Evolutionary conservation across 2,797 vertebrate species (phyloP).

Genomic region (Strix occidentalis): DNA sequence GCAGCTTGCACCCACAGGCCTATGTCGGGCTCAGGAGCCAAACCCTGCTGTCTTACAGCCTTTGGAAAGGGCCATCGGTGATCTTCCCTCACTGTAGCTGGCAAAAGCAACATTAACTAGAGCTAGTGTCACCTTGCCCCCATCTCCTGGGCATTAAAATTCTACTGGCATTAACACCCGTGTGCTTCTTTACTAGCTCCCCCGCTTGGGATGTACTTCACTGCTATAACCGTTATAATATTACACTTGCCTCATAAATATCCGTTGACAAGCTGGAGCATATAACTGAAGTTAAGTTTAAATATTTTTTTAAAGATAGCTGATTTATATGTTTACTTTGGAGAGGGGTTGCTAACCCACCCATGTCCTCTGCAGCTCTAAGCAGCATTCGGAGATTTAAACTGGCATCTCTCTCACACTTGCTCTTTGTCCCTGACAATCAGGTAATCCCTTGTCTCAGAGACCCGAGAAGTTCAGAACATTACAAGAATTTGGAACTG

Average conservation of each 20-base stretch:
- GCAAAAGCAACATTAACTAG: background rate
- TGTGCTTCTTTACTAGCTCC: conserved; percentile 42
- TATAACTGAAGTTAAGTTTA: conserved; percentile 53
- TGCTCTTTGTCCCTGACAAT: background rate
- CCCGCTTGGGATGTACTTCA: conserved; percentile 64
- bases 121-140: conserved; percentile 29
- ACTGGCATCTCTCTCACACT: background rate
- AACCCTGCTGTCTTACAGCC: background rate
- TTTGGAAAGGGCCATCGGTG: background rate
- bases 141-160: conserved; percentile 62
- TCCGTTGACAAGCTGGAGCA: conserved; percentile 63
- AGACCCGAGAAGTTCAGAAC: background rate
- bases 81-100: background rate
- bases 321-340: conserved; percentile 48
- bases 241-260: conserved; percentile 69
- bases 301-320: background rate
- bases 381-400: background rate
- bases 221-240: conserved; percentile 41
- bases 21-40: background rate
- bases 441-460: background rate
- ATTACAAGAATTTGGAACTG: background rate
- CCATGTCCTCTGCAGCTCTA: background rate
- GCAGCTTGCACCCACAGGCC: background rate
- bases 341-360: conserved; percentile 22
- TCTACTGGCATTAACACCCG: conserved; percentile 49